These are phyloP conservation scores for Taeniopygia guttata DNA, from an alignment of 2,797 vertebrate genomes.

Conservation along the genomic window DNA sequence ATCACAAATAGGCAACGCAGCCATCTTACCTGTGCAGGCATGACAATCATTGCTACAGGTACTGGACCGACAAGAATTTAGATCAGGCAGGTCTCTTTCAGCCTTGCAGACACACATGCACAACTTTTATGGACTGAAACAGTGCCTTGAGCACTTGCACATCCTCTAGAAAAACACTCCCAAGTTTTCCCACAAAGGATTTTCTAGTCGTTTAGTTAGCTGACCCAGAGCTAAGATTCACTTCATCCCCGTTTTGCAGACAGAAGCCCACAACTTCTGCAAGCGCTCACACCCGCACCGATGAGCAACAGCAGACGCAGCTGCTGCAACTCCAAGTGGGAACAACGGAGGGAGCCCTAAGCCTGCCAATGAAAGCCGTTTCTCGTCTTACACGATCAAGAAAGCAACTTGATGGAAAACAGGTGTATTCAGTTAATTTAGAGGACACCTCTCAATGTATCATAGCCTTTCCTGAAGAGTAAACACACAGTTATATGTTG, in stretches of 20 bases:
- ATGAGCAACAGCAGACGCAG: not conserved
- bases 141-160: not conserved
- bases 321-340: not conserved
- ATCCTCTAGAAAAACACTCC: not conserved
- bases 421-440: rapidly evolving
- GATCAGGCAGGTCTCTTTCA: not conserved
- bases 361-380: not conserved
- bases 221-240: not conserved
- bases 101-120: not conserved
- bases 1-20: not conserved
- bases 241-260: not conserved
- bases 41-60: not conserved
- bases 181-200: no score
- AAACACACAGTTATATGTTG: rapidly evolving
- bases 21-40: not conserved
- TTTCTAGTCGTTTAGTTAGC: not conserved
- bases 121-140: not conserved
- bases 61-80: not conserved
- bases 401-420: not conserved
- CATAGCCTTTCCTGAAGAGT: not conserved
- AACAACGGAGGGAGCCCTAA: constrained; percentile 18
- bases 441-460: not conserved
- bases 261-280: not conserved
- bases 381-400: not conserved
- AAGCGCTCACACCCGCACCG: rapidly evolving